phyloP scores from a whole-genome alignment of 2,888 invertebrate species.

The Epinotia demarniana region DNA sequence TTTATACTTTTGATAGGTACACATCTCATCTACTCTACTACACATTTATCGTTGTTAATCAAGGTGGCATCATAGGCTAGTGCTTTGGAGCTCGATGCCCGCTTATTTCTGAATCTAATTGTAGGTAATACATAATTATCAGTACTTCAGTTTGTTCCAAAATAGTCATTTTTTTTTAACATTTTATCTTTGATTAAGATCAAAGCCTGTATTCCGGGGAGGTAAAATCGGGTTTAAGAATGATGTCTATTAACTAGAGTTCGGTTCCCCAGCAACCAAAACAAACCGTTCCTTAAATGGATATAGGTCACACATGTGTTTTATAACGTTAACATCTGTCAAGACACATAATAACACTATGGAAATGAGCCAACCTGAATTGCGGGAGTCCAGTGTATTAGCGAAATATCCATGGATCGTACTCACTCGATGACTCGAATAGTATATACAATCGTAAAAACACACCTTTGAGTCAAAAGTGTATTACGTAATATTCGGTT shows the following conservation, averaged over 20 bases:
- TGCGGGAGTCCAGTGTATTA: conserved; percentile 32
- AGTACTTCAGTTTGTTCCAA: too few relatives aligned
- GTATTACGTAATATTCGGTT: neutral
- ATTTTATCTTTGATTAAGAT: neutral
- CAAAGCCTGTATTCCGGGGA: neutral
- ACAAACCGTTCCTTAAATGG: conserved; percentile 17
- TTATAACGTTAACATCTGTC: conserved; percentile 35
- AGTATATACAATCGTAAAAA: neutral
- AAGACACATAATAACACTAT: conserved; percentile 6
- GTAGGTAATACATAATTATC: too few relatives aligned
- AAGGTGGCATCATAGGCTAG: too few relatives aligned
- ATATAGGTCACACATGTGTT: conserved; percentile 36
- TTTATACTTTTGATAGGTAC: too few relatives aligned
- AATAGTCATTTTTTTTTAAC: too few relatives aligned
- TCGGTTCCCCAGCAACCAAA: conserved; percentile 12
- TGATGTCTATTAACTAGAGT: neutral
- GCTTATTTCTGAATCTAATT: too few relatives aligned
- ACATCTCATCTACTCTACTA: too few relatives aligned
- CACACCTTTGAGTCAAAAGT: neutral
- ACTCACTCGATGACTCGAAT: too few relatives aligned
- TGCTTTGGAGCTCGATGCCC: too few relatives aligned
- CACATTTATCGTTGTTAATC: too few relatives aligned
- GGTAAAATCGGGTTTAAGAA: neutral
- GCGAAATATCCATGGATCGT: neutral
- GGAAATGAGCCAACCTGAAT: conserved; percentile 30